These are phyloP conservation scores for Notothenia coriiceps DNA, from an alignment of 2,113 vertebrate species.

Conservation along the genomic window DNA sequence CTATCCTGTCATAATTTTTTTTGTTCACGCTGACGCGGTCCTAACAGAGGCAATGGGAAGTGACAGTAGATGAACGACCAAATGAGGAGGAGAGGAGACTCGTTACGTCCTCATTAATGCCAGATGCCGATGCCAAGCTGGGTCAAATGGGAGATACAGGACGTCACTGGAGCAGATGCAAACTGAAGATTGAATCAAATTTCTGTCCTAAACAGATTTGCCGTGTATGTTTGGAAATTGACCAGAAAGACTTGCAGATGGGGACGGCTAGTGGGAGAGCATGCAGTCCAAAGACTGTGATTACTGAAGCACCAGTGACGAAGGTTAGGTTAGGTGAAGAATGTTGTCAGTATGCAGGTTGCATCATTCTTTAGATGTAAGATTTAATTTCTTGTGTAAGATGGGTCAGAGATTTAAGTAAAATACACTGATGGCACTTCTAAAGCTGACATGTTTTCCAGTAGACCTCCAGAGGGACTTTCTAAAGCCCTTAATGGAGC, in stretches of 20 bases:
- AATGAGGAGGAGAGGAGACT: slow-evolving; percentile 68
- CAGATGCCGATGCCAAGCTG: slow-evolving; percentile 70
- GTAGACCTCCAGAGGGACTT: slow-evolving; percentile 33
- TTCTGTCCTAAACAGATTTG: slow-evolving; percentile 75
- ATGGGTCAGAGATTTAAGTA: slow-evolving; percentile 13
- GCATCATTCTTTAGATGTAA: slow-evolving; percentile 8
- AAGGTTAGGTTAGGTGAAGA: slow-evolving; percentile 42
- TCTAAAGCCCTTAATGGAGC: slow-evolving; percentile 71
- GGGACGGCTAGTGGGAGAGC: slow-evolving; percentile 15
- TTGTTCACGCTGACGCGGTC: slow-evolving; percentile 29
- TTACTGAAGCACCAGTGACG: slow-evolving; percentile 7
- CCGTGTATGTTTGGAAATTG: slow-evolving; percentile 62
- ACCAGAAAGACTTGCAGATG: slow-evolving; percentile 41
- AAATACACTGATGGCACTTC: slow-evolving; percentile 21
- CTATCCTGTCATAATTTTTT: slow-evolving; percentile 64
- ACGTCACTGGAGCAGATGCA: slow-evolving; percentile 69
- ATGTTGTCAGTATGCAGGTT: slow-evolving; percentile 3
- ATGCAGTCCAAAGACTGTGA: slow-evolving; percentile 8
- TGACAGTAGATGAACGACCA: slow-evolving; percentile 67
- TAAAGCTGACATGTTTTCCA: slow-evolving; percentile 30
- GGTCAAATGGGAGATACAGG: slow-evolving; percentile 57
- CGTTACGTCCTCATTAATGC: slow-evolving; percentile 78
- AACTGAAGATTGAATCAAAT: slow-evolving; percentile 76
- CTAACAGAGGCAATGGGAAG: slow-evolving; percentile 54
- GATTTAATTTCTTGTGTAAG: neutral